Evolutionary conservation across 2,797 vertebrate species (phyloP).

Genomic region (Mustela erminea): DNA sequence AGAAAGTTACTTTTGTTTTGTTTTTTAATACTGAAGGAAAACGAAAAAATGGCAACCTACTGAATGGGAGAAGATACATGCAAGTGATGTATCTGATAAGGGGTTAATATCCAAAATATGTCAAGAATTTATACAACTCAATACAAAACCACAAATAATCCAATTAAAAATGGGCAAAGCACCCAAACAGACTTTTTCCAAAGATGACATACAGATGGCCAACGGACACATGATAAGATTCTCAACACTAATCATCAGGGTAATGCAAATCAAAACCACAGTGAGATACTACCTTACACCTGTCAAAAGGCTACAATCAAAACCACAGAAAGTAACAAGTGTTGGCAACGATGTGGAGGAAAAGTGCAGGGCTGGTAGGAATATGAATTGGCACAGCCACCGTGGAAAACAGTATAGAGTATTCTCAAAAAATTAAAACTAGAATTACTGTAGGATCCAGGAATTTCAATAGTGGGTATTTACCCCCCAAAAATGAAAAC

Average conservation of each 20-base stretch:
- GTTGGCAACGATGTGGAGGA: not conserved
- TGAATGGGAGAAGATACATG: not conserved
- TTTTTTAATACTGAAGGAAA: not conserved
- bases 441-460: not conserved
- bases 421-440: not conserved
- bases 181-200: not conserved
- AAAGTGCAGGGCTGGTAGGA: not conserved
- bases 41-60: not conserved
- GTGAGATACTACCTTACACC: not conserved
- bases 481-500: not conserved
- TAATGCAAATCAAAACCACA: not conserved
- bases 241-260: not conserved
- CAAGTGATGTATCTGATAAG: not conserved
- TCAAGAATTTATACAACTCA: not conserved
- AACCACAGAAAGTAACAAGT: not conserved
- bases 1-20: slow-evolving; percentile 51
- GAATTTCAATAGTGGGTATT: not conserved
- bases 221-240: not conserved
- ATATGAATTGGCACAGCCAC: not conserved
- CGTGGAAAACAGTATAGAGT: not conserved
- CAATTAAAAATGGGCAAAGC: not conserved
- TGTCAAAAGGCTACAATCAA: not conserved
- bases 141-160: not conserved
- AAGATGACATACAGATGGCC: not conserved
- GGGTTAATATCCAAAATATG: not conserved